Evolutionary conservation across 2,113 vertebrate genomes (phyloP).

Genomic region (Podilymbus podiceps): DNA sequence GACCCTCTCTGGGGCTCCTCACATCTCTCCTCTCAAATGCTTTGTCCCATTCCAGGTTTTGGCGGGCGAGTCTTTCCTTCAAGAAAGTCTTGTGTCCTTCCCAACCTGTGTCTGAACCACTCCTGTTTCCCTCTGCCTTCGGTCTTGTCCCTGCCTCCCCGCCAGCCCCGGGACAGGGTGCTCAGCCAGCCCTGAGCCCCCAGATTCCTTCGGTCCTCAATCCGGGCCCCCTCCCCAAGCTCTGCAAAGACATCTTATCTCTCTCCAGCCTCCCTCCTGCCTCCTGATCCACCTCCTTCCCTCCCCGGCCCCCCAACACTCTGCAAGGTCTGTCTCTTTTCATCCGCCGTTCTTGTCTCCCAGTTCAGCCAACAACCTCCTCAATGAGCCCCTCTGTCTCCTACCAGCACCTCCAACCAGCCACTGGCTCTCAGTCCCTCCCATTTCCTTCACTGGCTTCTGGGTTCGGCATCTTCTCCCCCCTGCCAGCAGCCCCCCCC

Average conservation of each 20-base stretch:
- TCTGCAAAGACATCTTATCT: not conserved
- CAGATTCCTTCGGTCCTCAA: fast-evolving
- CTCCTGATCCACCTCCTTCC: not conserved
- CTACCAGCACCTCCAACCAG: not conserved
- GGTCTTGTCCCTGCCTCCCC: not conserved
- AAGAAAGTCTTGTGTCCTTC: not conserved
- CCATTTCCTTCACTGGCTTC: not conserved
- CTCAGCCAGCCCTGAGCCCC: not conserved
- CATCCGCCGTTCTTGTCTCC: fast-evolving
- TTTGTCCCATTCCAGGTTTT: not conserved
- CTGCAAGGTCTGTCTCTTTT: not conserved
- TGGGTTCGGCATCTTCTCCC: not conserved
- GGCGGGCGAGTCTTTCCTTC: not conserved
- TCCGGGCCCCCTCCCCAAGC: not conserved
- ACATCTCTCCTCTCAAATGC: not conserved
- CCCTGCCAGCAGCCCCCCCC: not conserved
- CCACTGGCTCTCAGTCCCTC: not conserved
- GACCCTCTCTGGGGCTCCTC: not conserved
- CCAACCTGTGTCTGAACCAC: not conserved
- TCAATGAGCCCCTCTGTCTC: slow-evolving; percentile 6
- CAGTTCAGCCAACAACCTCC: not conserved
- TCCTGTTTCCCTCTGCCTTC: not conserved
- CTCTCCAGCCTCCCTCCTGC: fast-evolving
- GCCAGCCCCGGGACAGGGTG: not conserved
- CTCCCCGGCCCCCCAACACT: not conserved